Percentiles rank a stretch among this genome's conserved stretches.
Conservation (phyloP, 2,888 invertebrate species). For the Xestia xanthographa region DNA sequence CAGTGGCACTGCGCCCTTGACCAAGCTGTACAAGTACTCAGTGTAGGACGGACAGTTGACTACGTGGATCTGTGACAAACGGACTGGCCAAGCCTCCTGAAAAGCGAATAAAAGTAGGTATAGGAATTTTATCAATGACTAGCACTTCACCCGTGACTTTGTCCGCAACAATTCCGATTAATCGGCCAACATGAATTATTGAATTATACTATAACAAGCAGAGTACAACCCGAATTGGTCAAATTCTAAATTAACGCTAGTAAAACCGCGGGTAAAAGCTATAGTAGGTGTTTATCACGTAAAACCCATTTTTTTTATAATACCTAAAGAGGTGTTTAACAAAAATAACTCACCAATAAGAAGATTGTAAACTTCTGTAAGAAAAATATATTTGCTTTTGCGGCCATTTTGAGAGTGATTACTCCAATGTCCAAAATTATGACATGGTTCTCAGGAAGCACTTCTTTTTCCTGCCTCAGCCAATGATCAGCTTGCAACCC, state of each 20-base stretch:
- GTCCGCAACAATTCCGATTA: too few species aligned
- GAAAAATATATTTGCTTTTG: slow-evolving; percentile 82
- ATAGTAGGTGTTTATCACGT: too few species aligned
- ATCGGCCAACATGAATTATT: too few species aligned
- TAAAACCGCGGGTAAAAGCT: too few species aligned
- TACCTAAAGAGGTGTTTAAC: not conserved
- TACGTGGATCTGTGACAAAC: slow-evolving; percentile 80
- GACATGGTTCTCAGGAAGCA: slow-evolving; percentile 80
- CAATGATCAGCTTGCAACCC: slow-evolving; percentile 79
- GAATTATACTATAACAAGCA: too few species aligned
- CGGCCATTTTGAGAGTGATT: slow-evolving; percentile 76
- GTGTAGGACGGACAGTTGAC: slow-evolving; percentile 83
- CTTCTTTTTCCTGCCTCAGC: slow-evolving; percentile 68
- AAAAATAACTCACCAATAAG: slow-evolving; percentile 78
- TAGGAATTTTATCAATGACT: not conserved
- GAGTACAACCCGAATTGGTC: too few species aligned
- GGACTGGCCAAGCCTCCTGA: slow-evolving; percentile 84
- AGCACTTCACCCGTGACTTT: too few species aligned
- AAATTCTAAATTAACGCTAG: too few species aligned
- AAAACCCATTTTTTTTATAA: too few species aligned
- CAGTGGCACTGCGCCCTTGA: slow-evolving; percentile 80
- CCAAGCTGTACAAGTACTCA: slow-evolving; percentile 81
- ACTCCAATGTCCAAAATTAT: slow-evolving; percentile 81
- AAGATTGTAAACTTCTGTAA: slow-evolving; percentile 81
- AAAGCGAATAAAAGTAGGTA: slow-evolving; percentile 7